A percentile compares a stretch with the other conserved stretches of the same genome.
Conservation (phyloP, 2,888 invertebrate genomes). For the Tinea semifulvella region DNA sequence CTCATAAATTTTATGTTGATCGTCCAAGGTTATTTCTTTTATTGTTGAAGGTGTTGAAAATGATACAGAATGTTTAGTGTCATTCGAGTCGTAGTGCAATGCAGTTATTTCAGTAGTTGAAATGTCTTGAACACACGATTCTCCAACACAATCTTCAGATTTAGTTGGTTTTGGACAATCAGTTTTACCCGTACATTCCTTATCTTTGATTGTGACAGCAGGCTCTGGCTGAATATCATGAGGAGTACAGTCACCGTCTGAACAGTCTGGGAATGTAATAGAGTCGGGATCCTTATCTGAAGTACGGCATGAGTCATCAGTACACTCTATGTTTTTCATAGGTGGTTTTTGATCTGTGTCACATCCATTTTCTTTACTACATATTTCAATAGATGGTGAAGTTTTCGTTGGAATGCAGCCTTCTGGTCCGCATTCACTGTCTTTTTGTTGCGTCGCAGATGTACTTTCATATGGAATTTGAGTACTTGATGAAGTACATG, state of each 20-base stretch:
- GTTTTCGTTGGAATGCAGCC: slow-evolving; percentile 23
- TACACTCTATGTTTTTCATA: too few relatives aligned
- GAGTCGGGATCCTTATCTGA: neutral
- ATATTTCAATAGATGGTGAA: slow-evolving; percentile 17
- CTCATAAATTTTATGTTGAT: too few relatives aligned
- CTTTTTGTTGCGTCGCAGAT: slow-evolving; percentile 9
- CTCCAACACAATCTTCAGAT: slow-evolving; percentile 24
- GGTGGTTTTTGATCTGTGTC: neutral
- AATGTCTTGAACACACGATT: slow-evolving; percentile 20
- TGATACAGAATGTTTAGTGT: too few relatives aligned
- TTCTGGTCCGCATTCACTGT: slow-evolving; percentile 27
- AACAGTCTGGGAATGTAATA: neutral
- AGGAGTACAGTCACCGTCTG: neutral
- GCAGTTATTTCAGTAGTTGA: neutral
- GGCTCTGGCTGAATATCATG: neutral
- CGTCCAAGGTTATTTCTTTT: neutral
- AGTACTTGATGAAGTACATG: slow-evolving; percentile 23
- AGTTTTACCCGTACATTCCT: neutral
- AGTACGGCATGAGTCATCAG: neutral
- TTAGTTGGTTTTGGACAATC: neutral
- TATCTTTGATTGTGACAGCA: neutral
- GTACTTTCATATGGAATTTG: slow-evolving; percentile 18
- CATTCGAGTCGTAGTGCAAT: neutral
- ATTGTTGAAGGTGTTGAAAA: neutral
- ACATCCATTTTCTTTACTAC: neutral